Evolutionary conservation across 1,140 invertebrate genomes (phyloP), one percentile per base, ranked within the genome.

Genomic region (Zaprionus capensis): DNA sequence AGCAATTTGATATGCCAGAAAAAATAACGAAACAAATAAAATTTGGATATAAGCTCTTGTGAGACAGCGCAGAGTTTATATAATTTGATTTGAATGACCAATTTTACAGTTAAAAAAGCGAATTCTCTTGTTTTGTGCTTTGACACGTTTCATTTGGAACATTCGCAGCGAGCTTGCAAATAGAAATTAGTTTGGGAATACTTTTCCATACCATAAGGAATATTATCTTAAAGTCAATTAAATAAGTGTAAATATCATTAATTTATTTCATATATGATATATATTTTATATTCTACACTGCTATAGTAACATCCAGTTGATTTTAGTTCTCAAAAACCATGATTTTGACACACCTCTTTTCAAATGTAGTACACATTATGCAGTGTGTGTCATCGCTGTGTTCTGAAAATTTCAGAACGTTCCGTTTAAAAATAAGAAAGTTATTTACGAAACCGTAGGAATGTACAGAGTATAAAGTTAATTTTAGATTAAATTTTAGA

Each of bases 1-100:
- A 73, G 81, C 65, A 76, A 88, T 80, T 81, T 76, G 84, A 87
- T 87, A 83, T 88, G 76, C 78, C 44, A 44, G 28, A 51, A 59
- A 76, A 51, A 51, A 20, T n/a, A 11, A 12, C 7, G 20, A n/a
- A 49, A 12, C 12, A 51, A 51, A 51, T 22, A 22, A 17, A 41
- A 71, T n/a, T 28, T 36, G 26, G n/a, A 72, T 51, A 51, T 61
- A 63, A 51, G 64, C 49, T 59, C 67, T 55, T 76, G 44, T 62
- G 11, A 59, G 55, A 53, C 62, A 69, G 72, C 72, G 55, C 58
- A 66, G 36, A 62, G 71, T 68, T 85, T 80, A 82, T 88, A 69
- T 82, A 87, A 86, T 75, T 80, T 88, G 59, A 38, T 63, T 65
- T 66, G 44, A 62, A 49, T 64, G 53, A 44, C 71, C 58, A 66